phyloP scores from a whole-genome alignment of 2,113 vertebrate genomes.

The Melanotaenia duboulayi region DNA sequence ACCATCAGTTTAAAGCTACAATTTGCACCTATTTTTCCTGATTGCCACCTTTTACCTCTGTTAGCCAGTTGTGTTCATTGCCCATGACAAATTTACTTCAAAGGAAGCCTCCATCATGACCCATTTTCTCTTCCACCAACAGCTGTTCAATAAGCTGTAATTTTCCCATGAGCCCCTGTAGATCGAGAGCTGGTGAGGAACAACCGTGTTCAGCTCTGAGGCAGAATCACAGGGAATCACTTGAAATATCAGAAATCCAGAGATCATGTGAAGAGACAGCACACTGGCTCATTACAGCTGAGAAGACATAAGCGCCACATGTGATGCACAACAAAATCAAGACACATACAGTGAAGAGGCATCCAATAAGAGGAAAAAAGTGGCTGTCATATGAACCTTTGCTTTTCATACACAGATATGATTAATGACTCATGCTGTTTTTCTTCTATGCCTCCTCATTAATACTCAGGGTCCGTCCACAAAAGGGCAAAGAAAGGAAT shows the following conservation, averaged over 20 bases:
- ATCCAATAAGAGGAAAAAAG: neutral
- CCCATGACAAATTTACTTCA: slow-evolving; percentile 70
- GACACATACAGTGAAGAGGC: slow-evolving; percentile 16
- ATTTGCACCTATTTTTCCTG: slow-evolving; percentile 52
- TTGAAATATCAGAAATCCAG: slow-evolving; percentile 23
- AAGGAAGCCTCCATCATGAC: slow-evolving; percentile 69
- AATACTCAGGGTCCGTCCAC: slow-evolving; percentile 26
- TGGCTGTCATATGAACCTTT: slow-evolving; percentile 7
- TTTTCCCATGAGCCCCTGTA: slow-evolving; percentile 53
- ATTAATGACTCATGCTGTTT: slow-evolving; percentile 28
- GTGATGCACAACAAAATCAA: slow-evolving; percentile 22
- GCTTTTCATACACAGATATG: slow-evolving; percentile 10
- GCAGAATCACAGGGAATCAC: slow-evolving; percentile 30
- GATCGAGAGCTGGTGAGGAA: slow-evolving; percentile 42
- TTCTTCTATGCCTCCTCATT: neutral
- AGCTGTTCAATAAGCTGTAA: slow-evolving; percentile 61
- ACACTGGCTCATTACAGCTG: slow-evolving; percentile 35
- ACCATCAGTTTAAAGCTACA: slow-evolving; percentile 59
- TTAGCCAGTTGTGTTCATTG: slow-evolving; percentile 48
- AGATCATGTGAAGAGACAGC: slow-evolving; percentile 19
- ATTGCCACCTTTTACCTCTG: slow-evolving; percentile 67
- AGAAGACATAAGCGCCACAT: slow-evolving; percentile 46
- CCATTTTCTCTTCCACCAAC: slow-evolving; percentile 69
- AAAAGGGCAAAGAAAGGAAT: neutral
- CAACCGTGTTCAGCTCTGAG: slow-evolving; percentile 8